Base-by-base conservation (phyloP, 2,888 invertebrate species). In the Netelia melanura region DNA sequence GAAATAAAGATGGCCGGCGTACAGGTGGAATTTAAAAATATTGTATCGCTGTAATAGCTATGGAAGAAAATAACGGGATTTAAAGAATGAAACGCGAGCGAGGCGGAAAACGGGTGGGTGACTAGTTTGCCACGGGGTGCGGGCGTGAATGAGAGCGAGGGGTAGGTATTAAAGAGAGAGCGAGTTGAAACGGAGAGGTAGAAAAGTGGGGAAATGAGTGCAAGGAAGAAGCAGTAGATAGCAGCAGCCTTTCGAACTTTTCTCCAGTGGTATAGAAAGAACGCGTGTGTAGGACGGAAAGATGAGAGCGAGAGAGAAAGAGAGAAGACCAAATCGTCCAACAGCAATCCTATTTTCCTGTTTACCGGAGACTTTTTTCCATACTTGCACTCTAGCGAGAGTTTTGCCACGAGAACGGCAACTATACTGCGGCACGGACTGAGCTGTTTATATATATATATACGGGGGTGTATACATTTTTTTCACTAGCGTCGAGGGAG, bases 271-370 rank as follows among this genome's bases (percentile, higher is more conserved):
- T 62, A 14, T 54, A 43, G 44, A 44, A 2, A 61, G 52, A 56
- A 9, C 17, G 64, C 10, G 23, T 44, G 62, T 71, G 52, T 25
- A 25, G 25, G 56, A 44, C 70, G 78, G 56, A 77, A 54, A 65
- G 38, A 65, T 14, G 44, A 64, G 44, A 62, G 74, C 70, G 52
- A 56, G 56, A n/a, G 3, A 14, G 54, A 64, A 21, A 62, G 74
- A 74, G 54, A 1, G 54, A 72, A 70, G 81, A 56, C 78, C 81
- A 71, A 81, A 82, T 85, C 81, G 81, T 48, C 78, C 78, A 70
- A 81, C 48, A 64, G 85, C 71, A 85, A 82, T 84, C 68, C 81
- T 65, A 82, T 85, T 82, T 85, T 79, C 79, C 78, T 65, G 82
- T 85, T 78, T 79, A 75, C 82, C 65, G 56, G 25, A 30, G 23